Conservation (phyloP, 2,113 vertebrate genomes). For the Dryoscopus gambensis region DNA sequence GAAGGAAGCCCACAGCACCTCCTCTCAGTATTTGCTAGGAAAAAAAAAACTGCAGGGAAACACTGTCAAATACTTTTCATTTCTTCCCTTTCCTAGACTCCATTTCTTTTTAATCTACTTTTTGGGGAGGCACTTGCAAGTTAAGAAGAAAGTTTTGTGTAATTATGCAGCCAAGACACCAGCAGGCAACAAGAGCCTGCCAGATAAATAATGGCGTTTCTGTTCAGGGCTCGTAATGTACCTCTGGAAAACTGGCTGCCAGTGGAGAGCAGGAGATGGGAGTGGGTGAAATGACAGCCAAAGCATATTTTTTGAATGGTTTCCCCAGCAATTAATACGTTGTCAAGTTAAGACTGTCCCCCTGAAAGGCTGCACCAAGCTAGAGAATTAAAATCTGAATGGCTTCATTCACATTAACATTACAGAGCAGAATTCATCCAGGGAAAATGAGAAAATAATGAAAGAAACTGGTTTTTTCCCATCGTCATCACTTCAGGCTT, state of each 20-base stretch:
- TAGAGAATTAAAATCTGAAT: not conserved
- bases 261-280: not conserved
- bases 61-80: not conserved
- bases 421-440: not conserved
- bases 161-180: not conserved
- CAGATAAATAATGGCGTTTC: not conserved
- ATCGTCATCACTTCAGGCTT: not conserved
- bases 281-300: not conserved
- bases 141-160: not conserved
- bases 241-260: not conserved
- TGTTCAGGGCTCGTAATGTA: not conserved
- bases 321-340: not conserved
- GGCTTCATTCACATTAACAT: not conserved
- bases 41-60: not conserved
- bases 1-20: not conserved
- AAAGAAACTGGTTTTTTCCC: not conserved
- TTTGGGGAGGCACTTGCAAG: not conserved
- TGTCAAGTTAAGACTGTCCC: not conserved
- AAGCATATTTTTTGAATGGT: not conserved
- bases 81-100: not conserved
- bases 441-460: not conserved
- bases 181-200: fast-evolving
- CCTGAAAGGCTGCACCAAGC: not conserved
- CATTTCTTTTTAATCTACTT: not conserved
- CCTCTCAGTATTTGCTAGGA: not conserved